Evolutionary conservation across 2,888 invertebrate genomes (phyloP), one percentile per base, ranked within the genome.

Genomic region (Eledone cirrhosa): DNA sequence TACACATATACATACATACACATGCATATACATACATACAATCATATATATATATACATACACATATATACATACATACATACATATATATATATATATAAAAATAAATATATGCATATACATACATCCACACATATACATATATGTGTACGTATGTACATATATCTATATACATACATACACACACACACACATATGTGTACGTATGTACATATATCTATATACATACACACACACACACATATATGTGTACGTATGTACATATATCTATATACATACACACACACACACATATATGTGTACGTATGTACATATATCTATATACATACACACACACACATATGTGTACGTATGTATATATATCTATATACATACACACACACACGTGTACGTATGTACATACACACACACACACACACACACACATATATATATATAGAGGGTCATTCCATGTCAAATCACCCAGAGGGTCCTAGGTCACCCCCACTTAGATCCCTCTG

Each of bases 301-400:
- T 63, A 63, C 19, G 24, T 63, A 63, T 63, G 24, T 14, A 63
- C 16, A 63, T 63, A 63, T 63, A 63, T 63, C 22, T 63, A 63
- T 16, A 63, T 14, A 63, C 24, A 63, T 63, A 63, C 24, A 63
- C 24, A 63, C 16, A 63, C 24, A 63, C 19, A 63, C 24, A 63
- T 63, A 63, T 63, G 24, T 63, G 24, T 63, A 63, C 63, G 24
- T 63, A 63, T 63, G 24, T 63, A 63, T 63, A 63, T 63, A 63
- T 63, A 63, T n/a, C 63, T 16, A 63, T 63, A 63, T 63, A 63
- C 24, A 63, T 63, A 63, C 63, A 63, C 19, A 63, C 24, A 63
- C 24, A 63, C 24, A 63, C 24, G 24, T 63, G 24, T 14, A 63
- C 63, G 24, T 63, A 63, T 63, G 24, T 16, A 63, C 24, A 63